Percentiles rank a stretch among this genome's conserved stretches.
Conservation (phyloP, 2,113 vertebrate genomes). For the Paratilapia polleni region DNA sequence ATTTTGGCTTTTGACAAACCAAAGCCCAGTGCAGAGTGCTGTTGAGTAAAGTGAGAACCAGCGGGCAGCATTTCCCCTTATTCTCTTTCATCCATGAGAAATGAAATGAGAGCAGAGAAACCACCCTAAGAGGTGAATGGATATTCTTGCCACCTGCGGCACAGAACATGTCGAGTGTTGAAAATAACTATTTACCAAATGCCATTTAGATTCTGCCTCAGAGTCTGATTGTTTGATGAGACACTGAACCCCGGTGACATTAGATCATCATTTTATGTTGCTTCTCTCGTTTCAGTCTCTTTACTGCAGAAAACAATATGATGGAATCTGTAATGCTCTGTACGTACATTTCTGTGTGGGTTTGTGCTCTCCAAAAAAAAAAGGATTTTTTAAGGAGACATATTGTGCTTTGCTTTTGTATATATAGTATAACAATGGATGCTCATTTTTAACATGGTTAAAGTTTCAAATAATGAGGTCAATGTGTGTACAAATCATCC, state of each 20-base stretch:
- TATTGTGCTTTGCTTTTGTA: not conserved
- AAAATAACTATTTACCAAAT: slow-evolving; percentile 36
- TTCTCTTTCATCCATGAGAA: slow-evolving; percentile 33
- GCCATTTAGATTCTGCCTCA: slow-evolving; percentile 27
- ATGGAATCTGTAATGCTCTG: not conserved
- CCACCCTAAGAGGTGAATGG: not conserved
- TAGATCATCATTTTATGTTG: slow-evolving; percentile 26
- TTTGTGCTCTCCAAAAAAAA: not conserved
- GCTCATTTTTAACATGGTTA: not conserved
- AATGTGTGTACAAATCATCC: too few relatives aligned
- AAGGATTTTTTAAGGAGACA: not conserved
- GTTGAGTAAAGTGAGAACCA: slow-evolving; percentile 27
- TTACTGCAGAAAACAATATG: slow-evolving; percentile 1
- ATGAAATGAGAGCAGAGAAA: slow-evolving; percentile 20
- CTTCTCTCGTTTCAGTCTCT: slow-evolving; percentile 16
- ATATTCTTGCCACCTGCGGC: slow-evolving; percentile 20
- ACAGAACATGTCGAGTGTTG: not conserved
- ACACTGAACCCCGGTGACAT: not conserved
- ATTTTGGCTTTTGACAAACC: slow-evolving; percentile 8
- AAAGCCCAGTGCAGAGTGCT: not conserved
- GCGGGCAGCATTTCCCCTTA: not conserved
- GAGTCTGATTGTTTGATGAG: slow-evolving; percentile 6
- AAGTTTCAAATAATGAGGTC: not conserved
- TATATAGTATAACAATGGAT: rapidly evolving
- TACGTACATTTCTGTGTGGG: not conserved